Evolutionary conservation across 2,113 vertebrate species (phyloP).

Genomic region (Phyllostomus hastatus): DNA sequence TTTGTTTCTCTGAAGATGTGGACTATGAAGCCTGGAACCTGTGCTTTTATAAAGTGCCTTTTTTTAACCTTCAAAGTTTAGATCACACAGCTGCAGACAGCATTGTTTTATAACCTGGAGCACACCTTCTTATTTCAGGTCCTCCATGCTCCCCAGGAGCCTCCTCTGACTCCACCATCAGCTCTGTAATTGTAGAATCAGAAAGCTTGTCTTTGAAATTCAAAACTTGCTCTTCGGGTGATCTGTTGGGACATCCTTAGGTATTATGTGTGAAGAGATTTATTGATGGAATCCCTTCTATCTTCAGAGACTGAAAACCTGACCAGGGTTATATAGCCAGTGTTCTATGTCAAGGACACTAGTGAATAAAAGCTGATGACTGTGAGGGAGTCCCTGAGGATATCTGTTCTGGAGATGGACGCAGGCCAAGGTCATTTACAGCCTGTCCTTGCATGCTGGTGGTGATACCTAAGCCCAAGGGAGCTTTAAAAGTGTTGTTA

Average conservation of each 20-base stretch:
- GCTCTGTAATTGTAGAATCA: slow-evolving; percentile 19
- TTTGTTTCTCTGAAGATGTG: background rate
- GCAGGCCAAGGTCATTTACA: slow-evolving; percentile 62
- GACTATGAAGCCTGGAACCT: background rate
- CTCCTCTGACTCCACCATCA: background rate
- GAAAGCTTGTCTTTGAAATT: slow-evolving; percentile 63
- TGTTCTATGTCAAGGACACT: slow-evolving; percentile 20
- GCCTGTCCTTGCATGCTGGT: slow-evolving; percentile 24
- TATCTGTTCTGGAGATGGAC: slow-evolving; percentile 42
- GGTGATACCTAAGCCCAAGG: background rate
- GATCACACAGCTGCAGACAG: background rate
- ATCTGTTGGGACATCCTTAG: background rate
- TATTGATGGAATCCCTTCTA: background rate
- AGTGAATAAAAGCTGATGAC: slow-evolving; percentile 44
- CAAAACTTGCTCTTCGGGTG: slow-evolving; percentile 44
- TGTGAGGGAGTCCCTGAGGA: background rate
- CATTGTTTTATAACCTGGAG: background rate
- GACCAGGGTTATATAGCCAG: background rate
- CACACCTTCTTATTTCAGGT: background rate
- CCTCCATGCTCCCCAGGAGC: background rate
- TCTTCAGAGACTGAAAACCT: slow-evolving; percentile 6
- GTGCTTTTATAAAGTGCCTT: background rate
- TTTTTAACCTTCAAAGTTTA: slow-evolving; percentile 40
- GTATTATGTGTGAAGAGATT: slow-evolving; percentile 47
- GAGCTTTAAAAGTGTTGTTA: slow-evolving; percentile 11